Evolutionary conservation across 2,888 invertebrate species (phyloP).

Genomic region (Sarcophaga carnaria): DNA sequence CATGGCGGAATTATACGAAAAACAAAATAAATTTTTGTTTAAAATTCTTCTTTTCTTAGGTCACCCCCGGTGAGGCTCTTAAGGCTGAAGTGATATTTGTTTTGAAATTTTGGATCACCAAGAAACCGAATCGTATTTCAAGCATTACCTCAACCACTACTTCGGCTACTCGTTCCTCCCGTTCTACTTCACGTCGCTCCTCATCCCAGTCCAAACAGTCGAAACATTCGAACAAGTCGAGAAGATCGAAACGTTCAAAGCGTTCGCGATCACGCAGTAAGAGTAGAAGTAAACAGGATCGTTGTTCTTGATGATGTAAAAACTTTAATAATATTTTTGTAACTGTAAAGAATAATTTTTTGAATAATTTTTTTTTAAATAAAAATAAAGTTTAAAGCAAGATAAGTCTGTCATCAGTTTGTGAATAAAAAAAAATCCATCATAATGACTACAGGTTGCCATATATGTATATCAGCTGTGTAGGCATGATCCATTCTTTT

Average conservation of each 20-base stretch:
- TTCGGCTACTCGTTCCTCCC: constrained; percentile 61
- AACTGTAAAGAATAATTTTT: not conserved
- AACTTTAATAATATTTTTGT: not conserved
- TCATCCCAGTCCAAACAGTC: constrained; percentile 67
- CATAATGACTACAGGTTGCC: too few relatives aligned
- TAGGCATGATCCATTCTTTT: too few relatives aligned
- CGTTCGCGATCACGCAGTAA: constrained; percentile 73
- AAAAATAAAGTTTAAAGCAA: too few relatives aligned
- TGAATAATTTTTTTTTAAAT: not conserved
- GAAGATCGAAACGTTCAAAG: constrained; percentile 68
- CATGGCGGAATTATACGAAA: not conserved
- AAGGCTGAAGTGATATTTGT: constrained; percentile 88
- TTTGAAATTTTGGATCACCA: constrained; percentile 87
- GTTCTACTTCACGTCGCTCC: constrained; percentile 66
- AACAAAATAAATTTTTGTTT: not conserved
- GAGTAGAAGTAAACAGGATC: constrained; percentile 70
- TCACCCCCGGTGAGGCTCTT: constrained; percentile 87
- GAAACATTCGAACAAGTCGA: constrained; percentile 60
- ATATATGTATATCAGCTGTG: too few relatives aligned
- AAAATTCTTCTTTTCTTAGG: constrained; percentile 82
- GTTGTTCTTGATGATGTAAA: constrained; percentile 8
- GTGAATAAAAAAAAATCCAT: too few relatives aligned
- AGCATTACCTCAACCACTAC: constrained; percentile 57
- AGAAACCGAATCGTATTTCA: constrained; percentile 85
- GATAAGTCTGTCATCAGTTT: too few relatives aligned